Conservation (phyloP, 2,797 vertebrate genomes). For the Falco concolor region DNA sequence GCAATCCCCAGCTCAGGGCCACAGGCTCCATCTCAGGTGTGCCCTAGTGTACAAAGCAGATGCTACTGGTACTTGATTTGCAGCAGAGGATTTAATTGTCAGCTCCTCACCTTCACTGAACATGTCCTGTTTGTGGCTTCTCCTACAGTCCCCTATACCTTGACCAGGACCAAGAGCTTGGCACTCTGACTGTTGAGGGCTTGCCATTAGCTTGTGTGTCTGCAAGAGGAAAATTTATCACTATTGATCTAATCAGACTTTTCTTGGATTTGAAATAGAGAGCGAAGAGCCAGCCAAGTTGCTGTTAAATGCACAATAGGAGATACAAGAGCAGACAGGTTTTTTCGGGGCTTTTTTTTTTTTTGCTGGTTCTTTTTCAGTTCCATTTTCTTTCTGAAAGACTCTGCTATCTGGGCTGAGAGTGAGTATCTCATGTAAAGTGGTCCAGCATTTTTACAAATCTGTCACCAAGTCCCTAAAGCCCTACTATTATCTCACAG, state of each 20-base stretch:
- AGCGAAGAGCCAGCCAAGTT: neutral
- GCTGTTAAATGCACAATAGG: neutral
- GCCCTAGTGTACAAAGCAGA: neutral
- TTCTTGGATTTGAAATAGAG: neutral
- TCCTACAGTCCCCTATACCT: neutral
- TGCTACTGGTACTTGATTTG: neutral
- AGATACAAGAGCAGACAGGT: neutral
- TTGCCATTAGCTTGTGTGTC: neutral
- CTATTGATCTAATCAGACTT: neutral
- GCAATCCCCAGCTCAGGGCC: neutral
- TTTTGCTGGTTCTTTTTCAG: neutral
- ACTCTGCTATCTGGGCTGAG: neutral
- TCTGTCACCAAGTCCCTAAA: neutral
- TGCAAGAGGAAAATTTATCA: neutral
- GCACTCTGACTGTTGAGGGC: fast-evolving
- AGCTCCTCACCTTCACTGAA: neutral
- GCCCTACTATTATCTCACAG: neutral
- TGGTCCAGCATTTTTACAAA: neutral
- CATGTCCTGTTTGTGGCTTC: neutral
- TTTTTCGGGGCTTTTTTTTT: neutral
- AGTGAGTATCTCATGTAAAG: neutral
- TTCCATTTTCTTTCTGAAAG: neutral
- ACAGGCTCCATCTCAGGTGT: neutral
- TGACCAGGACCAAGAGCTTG: neutral
- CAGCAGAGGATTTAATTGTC: neutral